Base-by-base conservation (phyloP, 2,797 vertebrate species). In the Sebastes glaucus region DNA sequence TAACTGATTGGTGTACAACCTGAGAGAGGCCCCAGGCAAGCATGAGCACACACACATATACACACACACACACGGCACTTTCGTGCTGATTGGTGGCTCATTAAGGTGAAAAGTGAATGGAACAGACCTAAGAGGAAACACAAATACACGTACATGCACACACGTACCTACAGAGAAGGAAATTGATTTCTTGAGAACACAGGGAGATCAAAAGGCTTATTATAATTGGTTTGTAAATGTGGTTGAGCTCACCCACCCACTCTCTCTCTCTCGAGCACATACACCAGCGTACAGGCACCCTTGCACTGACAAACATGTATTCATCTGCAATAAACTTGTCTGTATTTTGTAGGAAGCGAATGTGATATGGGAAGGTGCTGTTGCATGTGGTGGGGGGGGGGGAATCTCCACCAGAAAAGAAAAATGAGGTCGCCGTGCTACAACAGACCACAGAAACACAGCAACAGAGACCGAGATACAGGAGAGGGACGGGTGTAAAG, bases 191-290 rank as follows among this genome's bases (percentile, higher is more conserved):
- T 82, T 90, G 77, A 87, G 83, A 94, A 93, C 90, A 91, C 81
- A 82, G 63, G 69, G 81, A 90, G 92, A 93, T 94, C 88, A 95
- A 93, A 94, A 92, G 87, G 78, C 84, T 93, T 89, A 90, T 89
- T 93, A 93, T 90, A 95, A 94, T 93, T 93, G 90, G 90, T 88
- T 90, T 93, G 89, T 92, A 92, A 94, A 94, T 90, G 90, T 90
- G 74, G 84, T 67, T 81, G 76, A 82, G 87, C 85, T 81, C 79
- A 77, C 80, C 85, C 85, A 84, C 91, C 77, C 85, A 76, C 86
- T 79, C 74, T 80, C 53, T 56, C 74, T 27, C 27, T 80, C 67
- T 71, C 23, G 1, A 83, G 62, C 80, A 80, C 76, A 85, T 83
- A 77, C 42, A 18, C 35, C 30, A 72, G 72, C 33, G 73, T 35